Percentiles rank a stretch among this genome's conserved stretches.
Conservation (phyloP, 2,113 vertebrate species). For the Cynocephalus volans region DNA sequence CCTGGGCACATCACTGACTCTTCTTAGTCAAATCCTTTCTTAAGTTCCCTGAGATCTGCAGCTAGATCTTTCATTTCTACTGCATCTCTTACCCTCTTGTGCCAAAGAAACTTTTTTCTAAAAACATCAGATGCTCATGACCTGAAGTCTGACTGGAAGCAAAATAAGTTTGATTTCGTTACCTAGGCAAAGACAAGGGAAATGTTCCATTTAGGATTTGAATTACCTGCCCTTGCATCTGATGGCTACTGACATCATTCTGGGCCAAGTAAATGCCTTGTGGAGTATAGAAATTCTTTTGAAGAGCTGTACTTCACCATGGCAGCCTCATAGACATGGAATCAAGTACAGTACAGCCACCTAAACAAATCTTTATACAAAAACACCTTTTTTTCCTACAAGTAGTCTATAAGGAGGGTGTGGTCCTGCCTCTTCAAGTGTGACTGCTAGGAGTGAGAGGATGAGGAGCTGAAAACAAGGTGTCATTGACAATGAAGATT, state of each 20-base stretch:
- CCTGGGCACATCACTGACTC: not conserved
- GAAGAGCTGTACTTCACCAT: not conserved
- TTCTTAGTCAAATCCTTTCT: constrained; percentile 27
- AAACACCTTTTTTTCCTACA: not conserved
- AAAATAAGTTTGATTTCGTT: constrained; percentile 54
- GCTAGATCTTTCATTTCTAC: constrained; percentile 41
- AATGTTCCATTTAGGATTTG: not conserved
- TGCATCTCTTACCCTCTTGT: not conserved
- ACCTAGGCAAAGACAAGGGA: constrained; percentile 7
- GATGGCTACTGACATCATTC: not conserved
- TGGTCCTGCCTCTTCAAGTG: not conserved
- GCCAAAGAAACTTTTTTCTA: not conserved
- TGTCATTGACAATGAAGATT: not conserved
- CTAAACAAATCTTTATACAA: not conserved
- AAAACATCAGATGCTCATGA: not conserved
- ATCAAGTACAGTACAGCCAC: not conserved
- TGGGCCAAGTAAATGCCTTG: not conserved
- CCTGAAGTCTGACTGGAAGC: not conserved
- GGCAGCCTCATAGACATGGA: not conserved
- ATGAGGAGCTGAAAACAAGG: not conserved
- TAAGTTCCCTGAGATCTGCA: constrained; percentile 23
- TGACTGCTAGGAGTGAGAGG: not conserved
- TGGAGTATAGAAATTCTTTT: not conserved
- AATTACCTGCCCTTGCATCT: not conserved
- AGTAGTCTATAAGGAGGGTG: not conserved